Evolutionary conservation across 2,113 vertebrate species (phyloP).

Genomic region (Ciconia boyciana): DNA sequence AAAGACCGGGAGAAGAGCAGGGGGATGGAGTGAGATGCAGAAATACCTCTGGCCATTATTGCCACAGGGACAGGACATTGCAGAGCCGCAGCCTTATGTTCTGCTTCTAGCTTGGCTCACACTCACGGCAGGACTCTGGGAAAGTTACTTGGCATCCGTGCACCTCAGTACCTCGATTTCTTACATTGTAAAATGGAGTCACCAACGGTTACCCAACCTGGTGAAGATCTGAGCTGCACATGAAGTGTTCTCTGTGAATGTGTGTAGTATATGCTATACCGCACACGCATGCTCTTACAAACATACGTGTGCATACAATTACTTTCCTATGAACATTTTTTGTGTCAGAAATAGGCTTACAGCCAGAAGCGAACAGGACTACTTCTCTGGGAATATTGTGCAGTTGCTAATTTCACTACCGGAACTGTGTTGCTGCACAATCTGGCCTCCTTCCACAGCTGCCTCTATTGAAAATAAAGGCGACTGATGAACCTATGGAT

Average conservation of each 20-base stretch:
- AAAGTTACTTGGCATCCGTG: background rate
- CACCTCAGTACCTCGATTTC: background rate
- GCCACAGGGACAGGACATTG: background rate
- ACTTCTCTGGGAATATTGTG: conserved; percentile 74
- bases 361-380: conserved; percentile 64
- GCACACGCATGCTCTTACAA: background rate
- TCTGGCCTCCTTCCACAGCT: conserved; percentile 73
- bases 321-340: background rate
- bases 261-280: too few relatives aligned
- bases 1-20: background rate
- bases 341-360: conserved; percentile 51
- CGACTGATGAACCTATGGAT: conserved; percentile 71
- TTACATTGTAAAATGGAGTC: background rate
- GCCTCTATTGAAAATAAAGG: conserved; percentile 71
- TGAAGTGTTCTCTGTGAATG: background rate
- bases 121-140: background rate
- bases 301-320: background rate
- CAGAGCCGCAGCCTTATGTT: background rate
- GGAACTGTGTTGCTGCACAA: conserved; percentile 68
- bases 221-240: background rate
- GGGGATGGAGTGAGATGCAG: background rate
- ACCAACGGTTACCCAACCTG: background rate
- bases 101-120: conserved; percentile 1
- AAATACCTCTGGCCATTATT: background rate
- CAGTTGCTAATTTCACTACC: conserved; percentile 81